A percentile compares a stretch with the other conserved stretches of the same genome.
Evolutionary conservation across 2,888 invertebrate species (phyloP).

Genomic region (Eudemis profundana): DNA sequence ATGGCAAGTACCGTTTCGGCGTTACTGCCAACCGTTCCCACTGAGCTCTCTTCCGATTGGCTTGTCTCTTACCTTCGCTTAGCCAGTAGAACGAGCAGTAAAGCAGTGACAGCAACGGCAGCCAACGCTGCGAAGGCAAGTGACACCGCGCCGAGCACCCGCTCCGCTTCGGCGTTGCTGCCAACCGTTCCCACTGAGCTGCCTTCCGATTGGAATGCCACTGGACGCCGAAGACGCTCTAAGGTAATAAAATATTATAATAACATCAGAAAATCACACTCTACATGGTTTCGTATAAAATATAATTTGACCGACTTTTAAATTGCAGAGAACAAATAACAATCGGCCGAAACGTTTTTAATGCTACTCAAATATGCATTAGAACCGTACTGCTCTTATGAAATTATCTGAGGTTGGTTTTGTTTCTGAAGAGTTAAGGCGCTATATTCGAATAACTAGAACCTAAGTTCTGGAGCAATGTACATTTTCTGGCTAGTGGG

Average conservation of each 20-base stretch:
- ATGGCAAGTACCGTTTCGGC: conserved; percentile 75
- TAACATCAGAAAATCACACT: too few relatives aligned
- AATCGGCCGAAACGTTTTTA: too few relatives aligned
- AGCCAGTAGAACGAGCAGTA: conserved; percentile 73
- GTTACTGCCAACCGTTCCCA: conserved; percentile 53
- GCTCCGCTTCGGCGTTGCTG: conserved; percentile 66
- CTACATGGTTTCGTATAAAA: too few relatives aligned
- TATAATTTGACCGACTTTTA: too few relatives aligned
- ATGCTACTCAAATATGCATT: too few relatives aligned
- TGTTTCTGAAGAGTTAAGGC: too few relatives aligned
- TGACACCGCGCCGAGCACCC: conserved; percentile 77
- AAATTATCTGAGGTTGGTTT: too few relatives aligned
- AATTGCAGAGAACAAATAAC: too few relatives aligned
- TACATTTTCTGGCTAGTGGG: too few relatives aligned
- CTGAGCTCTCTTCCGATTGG: conserved; percentile 64
- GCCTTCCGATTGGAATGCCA: conserved; percentile 74
- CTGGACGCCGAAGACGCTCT: conserved; percentile 78
- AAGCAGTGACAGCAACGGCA: conserved; percentile 73
- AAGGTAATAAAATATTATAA: conserved; percentile 8
- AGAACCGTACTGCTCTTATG: too few relatives aligned
- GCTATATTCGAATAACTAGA: too few relatives aligned
- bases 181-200: conserved; percentile 56
- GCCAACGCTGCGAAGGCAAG: conserved; percentile 78
- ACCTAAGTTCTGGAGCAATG: too few relatives aligned
- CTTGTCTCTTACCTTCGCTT: conserved; percentile 65